Percentiles rank a stretch among this genome's conserved stretches.
phyloP scores from a whole-genome alignment of 2,888 invertebrate genomes.

The Galeopsomyia nigrocyanea region DNA sequence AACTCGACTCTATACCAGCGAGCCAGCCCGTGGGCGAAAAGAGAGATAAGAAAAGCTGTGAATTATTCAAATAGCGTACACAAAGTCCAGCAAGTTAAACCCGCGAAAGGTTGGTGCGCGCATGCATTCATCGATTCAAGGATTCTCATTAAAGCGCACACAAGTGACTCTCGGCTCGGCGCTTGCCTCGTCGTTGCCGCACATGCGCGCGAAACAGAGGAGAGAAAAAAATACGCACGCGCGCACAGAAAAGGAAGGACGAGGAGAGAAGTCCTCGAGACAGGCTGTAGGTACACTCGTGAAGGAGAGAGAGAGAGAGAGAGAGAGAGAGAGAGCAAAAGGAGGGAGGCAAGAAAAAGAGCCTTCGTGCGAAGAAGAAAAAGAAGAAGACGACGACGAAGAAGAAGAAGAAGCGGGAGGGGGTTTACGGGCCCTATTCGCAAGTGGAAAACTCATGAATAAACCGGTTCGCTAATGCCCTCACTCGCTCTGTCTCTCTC shows the following conservation, averaged over 20 bases:
- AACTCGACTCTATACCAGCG: not conserved
- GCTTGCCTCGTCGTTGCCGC: too few relatives aligned
- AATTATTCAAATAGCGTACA: too few relatives aligned
- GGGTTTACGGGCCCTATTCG: constrained; percentile 17
- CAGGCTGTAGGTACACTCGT: not conserved
- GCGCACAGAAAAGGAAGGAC: constrained; percentile 14
- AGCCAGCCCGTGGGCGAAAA: not conserved
- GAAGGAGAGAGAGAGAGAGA: constrained; percentile 16
- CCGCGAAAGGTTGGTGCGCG: constrained; percentile 23
- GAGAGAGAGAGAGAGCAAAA: not conserved
- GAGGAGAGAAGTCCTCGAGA: constrained; percentile 2
- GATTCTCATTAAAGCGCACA: constrained; percentile 56
- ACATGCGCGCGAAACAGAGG: constrained; percentile 15
- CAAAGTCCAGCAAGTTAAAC: not conserved
- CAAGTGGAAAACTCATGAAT: constrained; percentile 48
- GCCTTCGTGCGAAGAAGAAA: constrained; percentile 11
- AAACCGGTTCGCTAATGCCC: constrained; percentile 48
- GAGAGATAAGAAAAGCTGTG: not conserved
- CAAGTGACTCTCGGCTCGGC: constrained; percentile 34
- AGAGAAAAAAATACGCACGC: constrained; percentile 40
- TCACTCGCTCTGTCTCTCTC: constrained; percentile 8
- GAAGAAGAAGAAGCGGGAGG: too few relatives aligned
- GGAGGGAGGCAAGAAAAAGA: constrained; percentile 6
- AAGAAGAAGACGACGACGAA: too few relatives aligned
- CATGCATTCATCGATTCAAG: constrained; percentile 47